Evolutionary conservation across 2,113 vertebrate species (phyloP).

Genomic region (Ictalurus furcatus): DNA sequence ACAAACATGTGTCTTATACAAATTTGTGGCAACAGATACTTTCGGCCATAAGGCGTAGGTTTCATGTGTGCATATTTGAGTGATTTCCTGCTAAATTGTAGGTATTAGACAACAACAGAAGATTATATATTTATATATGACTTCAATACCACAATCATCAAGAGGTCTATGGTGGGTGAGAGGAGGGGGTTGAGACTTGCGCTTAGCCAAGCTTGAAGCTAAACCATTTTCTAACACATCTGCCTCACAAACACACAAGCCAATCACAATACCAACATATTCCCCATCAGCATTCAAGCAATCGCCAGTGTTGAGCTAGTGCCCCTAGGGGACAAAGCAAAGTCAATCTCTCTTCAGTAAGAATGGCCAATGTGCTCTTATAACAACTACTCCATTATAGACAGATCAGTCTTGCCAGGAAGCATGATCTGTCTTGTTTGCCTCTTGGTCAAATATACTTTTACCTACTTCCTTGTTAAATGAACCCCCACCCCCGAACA

Average conservation of each 20-base stretch:
- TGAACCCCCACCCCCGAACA: too few species aligned
- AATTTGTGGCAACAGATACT: background rate
- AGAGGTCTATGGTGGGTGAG: background rate
- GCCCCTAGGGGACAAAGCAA: slow-evolving; percentile 23
- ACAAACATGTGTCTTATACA: too few species aligned
- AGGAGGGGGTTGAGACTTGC: background rate
- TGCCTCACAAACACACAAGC: background rate
- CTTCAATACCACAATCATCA: background rate
- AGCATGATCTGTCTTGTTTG: background rate
- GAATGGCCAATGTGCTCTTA: background rate
- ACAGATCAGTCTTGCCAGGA: background rate
- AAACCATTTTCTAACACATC: slow-evolving; percentile 1
- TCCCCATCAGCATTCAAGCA: slow-evolving; percentile 9
- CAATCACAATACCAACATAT: background rate
- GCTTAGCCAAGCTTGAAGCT: too few species aligned
- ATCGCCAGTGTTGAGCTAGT: slow-evolving; percentile 22
- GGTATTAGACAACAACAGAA: background rate
- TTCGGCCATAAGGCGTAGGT: background rate
- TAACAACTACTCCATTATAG: background rate
- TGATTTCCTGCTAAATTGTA: background rate
- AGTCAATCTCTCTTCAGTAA: slow-evolving; percentile 36
- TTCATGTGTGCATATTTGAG: background rate
- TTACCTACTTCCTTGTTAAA: background rate
- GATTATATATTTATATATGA: too few species aligned
- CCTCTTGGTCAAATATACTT: background rate